Evolutionary conservation across 2,888 invertebrate species (phyloP).

Genomic region (Fragum fragum): DNA sequence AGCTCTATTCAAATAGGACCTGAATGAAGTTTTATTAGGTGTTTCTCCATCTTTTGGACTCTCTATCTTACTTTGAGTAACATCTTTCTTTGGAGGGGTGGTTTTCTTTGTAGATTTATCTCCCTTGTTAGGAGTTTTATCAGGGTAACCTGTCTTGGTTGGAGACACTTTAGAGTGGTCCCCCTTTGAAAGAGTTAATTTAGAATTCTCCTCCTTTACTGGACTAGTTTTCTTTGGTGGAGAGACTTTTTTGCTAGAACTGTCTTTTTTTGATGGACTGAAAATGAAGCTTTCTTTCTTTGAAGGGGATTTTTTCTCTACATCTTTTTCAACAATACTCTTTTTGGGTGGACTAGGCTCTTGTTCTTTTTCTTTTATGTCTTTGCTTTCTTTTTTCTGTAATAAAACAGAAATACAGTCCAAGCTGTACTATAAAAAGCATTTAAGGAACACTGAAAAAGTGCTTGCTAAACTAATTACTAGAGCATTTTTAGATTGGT

Average conservation of each 20-base stretch:
- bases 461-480: no score
- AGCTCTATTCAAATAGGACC: conserved; percentile 90
- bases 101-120: conserved; percentile 44
- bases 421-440: no score
- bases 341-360: conserved; percentile 5
- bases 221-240: conserved; percentile 30
- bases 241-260: conserved; percentile 40
- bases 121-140: neutral
- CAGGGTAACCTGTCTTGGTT: neutral
- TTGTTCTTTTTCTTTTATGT: neutral
- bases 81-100: conserved; percentile 51
- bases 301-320: conserved; percentile 18
- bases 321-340: neutral
- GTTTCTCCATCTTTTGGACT: conserved; percentile 29
- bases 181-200: conserved; percentile 37
- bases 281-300: conserved; percentile 29
- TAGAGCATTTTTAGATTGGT: no score
- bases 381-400: neutral
- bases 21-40: conserved; percentile 89
- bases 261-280: conserved; percentile 30
- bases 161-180: conserved; percentile 41
- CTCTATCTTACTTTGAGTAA: neutral
- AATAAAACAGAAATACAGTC: conserved; percentile 4
- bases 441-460: no score
- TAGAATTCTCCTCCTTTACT: neutral